phyloP scores from a whole-genome alignment of 1,140 invertebrate species.

The Drosophila eugracilis region DNA sequence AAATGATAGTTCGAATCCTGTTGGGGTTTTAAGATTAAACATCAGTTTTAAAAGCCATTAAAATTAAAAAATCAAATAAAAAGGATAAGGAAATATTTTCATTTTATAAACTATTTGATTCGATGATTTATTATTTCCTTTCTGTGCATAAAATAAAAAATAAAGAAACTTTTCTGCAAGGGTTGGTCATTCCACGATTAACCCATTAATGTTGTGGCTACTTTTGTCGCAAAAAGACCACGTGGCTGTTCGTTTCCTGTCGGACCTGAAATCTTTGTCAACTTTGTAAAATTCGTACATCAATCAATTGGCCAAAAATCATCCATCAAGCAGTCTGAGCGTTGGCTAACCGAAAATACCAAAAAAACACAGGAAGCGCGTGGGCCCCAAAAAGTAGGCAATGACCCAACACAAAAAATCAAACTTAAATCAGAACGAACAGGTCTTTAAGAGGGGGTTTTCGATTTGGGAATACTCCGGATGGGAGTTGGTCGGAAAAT shows the following conservation, averaged over 20 bases:
- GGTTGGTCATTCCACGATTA: conserved; percentile 7
- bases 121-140: background rate
- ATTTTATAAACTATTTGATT: background rate
- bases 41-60: too few relatives aligned
- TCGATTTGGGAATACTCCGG: conserved; percentile 3
- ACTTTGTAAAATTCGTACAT: conserved; percentile 42
- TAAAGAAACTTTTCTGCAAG: too few relatives aligned
- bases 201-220: conserved; percentile 14
- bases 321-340: conserved; percentile 52
- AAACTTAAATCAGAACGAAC: conserved; percentile 20
- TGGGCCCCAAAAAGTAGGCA: conserved; percentile 41
- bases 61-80: background rate
- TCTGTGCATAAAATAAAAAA: background rate
- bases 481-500: background rate
- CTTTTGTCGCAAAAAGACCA: background rate
- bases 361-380: conserved; percentile 24
- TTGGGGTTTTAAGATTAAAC: too few relatives aligned
- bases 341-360: background rate
- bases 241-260: background rate
- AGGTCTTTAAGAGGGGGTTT: conserved; percentile 27
- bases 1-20: too few relatives aligned
- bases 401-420: conserved; percentile 12
- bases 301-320: conserved; percentile 54
- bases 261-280: conserved; percentile 50
- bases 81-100: background rate